A percentile compares a stretch with the other conserved stretches of the same genome.
Evolutionary conservation across 2,797 vertebrate species (phyloP).

Genomic region (Clamator glandarius): DNA sequence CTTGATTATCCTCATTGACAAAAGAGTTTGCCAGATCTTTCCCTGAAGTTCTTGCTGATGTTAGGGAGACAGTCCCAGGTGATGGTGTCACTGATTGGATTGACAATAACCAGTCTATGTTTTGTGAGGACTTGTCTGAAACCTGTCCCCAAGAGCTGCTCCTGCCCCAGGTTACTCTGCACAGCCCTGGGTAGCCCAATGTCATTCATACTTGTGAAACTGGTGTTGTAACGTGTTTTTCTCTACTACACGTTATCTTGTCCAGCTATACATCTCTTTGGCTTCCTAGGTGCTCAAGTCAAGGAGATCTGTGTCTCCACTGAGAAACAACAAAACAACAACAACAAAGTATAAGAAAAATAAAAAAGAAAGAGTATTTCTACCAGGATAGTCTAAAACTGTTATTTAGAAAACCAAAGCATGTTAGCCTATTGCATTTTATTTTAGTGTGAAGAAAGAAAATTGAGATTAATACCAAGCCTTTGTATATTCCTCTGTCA

Average conservation of each 20-base stretch:
- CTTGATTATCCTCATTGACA: background rate
- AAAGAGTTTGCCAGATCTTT: background rate
- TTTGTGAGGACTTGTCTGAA: background rate
- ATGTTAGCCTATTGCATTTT: background rate
- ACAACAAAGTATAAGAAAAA: background rate
- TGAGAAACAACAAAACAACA: background rate
- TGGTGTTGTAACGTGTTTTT: background rate
- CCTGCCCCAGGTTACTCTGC: background rate
- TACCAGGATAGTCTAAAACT: background rate
- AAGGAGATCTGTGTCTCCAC: background rate
- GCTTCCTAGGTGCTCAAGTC: background rate
- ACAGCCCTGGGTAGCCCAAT: background rate
- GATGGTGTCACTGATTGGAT: accelerated
- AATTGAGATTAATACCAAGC: background rate
- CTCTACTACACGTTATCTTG: background rate
- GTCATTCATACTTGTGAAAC: background rate
- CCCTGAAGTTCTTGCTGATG: background rate
- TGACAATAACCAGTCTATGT: background rate
- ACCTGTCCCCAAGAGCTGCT: accelerated
- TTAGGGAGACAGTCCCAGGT: background rate
- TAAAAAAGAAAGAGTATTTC: background rate
- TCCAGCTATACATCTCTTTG: background rate
- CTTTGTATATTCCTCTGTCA: background rate
- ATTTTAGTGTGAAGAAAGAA: background rate
- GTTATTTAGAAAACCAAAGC: background rate